Evolutionary conservation across 1,140 invertebrate genomes (phyloP).

Genomic region (Wasmannia auropunctata): DNA sequence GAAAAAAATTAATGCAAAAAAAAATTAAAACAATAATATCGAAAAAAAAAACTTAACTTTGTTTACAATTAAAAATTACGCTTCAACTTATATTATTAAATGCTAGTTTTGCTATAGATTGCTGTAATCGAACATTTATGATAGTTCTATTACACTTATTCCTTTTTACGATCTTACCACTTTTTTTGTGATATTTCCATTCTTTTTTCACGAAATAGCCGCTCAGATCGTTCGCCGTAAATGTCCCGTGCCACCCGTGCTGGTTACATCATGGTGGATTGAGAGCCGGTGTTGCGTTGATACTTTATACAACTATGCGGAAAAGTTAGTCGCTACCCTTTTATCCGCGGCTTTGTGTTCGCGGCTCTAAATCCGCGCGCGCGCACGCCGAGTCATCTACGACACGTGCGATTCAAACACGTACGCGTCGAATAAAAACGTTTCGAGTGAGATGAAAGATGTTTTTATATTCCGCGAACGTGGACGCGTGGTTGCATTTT

Average conservation of each 20-base stretch:
- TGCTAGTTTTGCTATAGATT: background rate
- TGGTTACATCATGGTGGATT: background rate
- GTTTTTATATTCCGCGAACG: conserved; percentile 49
- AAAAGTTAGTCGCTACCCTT: conserved; percentile 30
- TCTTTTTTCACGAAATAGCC: background rate
- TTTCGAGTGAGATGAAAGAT: conserved; percentile 49
- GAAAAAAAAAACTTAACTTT: background rate
- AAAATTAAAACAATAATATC: background rate
- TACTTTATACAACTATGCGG: conserved; percentile 3
- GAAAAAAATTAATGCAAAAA: background rate
- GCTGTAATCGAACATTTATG: background rate
- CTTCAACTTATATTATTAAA: background rate
- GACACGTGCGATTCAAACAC: conserved; percentile 44
- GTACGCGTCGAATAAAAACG: conserved; percentile 41
- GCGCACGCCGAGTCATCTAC: conserved; percentile 38
- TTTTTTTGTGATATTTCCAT: background rate
- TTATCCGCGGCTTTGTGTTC: conserved; percentile 24
- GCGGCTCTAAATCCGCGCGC: conserved; percentile 20
- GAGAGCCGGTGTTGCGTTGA: background rate
- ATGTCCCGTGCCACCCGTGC: background rate
- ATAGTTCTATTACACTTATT: background rate
- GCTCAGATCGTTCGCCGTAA: background rate
- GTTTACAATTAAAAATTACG: background rate
- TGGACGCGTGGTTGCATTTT: conserved; percentile 38
- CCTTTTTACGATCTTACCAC: too few relatives aligned